Base-by-base conservation (phyloP, 1,140 invertebrate genomes). In the Drosophila asahinai region DNA sequence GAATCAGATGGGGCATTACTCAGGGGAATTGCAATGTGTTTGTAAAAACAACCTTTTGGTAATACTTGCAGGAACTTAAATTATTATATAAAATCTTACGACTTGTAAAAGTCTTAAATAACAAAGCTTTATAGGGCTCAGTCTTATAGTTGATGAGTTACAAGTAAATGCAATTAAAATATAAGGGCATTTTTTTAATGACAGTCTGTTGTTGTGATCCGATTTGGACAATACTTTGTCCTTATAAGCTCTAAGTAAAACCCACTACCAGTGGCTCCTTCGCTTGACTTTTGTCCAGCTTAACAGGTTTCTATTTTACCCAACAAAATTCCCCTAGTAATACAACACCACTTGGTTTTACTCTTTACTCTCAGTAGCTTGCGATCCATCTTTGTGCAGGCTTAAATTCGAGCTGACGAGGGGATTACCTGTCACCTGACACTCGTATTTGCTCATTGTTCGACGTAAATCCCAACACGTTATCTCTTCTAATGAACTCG, bases 401-500 rank as follows among this genome's bases (percentile, higher is more conserved):
- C n/a, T 49, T 67, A 67, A 40, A 48, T 64, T 8, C 27, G 36
- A 15, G 25, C 22, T 67, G 22, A 65, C 25, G 59, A 38, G 60
- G 45, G 59, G 45, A 67, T 67, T 67, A 67, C 65, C 40, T 36
- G 64, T 54, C 63, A 68, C 25, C 25, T 55, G 64, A 71, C 45
- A 40, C 45, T 15, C 25, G 9, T 38, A 47, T 57, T 68, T 68
- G 19, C 38, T 8, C 27, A 49, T 48, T 49, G 33, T 49, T 40
- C 5, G 4, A 4, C 11, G 5, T 19, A 67, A 47, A 58, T 58
- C 25, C 17, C 15, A 48, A 22, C 14, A 17, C 15, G 22, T 25
- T 71, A 68, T 68, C 70, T 71, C 27, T 73, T 73, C 54, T 38
- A 51, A 61, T 52, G 67, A 73, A 61, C 27, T 60, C n/a, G 8